A percentile compares a stretch with the other conserved stretches of the same genome.
Conservation (phyloP, 2,113 vertebrate genomes). For the Megaceryle maxima region DNA sequence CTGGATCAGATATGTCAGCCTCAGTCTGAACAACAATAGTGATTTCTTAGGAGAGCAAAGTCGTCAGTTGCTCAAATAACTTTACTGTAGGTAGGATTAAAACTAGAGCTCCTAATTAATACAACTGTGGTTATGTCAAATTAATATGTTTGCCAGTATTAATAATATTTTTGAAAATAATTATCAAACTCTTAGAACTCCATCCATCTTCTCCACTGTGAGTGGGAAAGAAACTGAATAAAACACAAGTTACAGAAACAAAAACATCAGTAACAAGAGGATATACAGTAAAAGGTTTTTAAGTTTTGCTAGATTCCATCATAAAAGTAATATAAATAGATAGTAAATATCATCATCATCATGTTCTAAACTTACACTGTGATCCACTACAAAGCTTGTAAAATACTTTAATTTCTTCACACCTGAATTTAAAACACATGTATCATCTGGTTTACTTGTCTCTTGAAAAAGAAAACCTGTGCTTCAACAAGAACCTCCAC, state of each 20-base stretch:
- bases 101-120: not conserved
- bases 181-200: not conserved
- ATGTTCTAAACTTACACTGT: not conserved
- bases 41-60: not conserved
- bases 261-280: not conserved
- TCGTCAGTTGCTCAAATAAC: not conserved
- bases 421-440: not conserved
- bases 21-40: not conserved
- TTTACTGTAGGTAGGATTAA: not conserved
- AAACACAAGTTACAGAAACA: not conserved
- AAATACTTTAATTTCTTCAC: not conserved
- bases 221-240: not conserved
- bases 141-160: not conserved
- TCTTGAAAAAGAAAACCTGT: conserved; percentile 14
- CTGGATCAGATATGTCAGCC: not conserved
- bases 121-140: not conserved
- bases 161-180: not conserved
- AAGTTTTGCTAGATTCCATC: not conserved
- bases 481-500: not conserved
- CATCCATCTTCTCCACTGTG: not conserved
- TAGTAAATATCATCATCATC: not conserved
- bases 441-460: conserved; percentile 13
- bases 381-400: not conserved
- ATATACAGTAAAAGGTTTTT: not conserved
- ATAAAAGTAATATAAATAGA: not conserved